Percentiles rank a stretch among this genome's conserved stretches.
Conservation (phyloP, 2,113 vertebrate genomes). For the Glaucidium brasilianum region DNA sequence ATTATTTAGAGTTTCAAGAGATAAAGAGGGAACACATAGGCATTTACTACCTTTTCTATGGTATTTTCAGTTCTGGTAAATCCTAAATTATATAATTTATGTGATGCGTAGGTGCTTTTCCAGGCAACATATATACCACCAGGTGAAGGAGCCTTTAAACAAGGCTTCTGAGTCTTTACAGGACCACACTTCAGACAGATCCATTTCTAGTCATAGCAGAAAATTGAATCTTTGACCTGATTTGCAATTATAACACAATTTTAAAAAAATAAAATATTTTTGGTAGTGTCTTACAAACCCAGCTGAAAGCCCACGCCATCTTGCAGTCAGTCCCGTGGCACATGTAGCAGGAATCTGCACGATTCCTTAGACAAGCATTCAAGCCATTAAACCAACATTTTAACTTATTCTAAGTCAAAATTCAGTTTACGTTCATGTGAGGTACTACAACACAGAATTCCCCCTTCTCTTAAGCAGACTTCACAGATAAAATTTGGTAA, state of each 20-base stretch:
- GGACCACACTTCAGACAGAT: background rate
- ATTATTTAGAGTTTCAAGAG: background rate
- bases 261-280: background rate
- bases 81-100: background rate
- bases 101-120: background rate
- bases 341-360: background rate
- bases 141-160: background rate
- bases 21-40: background rate
- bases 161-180: background rate
- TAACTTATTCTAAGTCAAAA: background rate
- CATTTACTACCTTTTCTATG: background rate
- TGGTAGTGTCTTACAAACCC: background rate
- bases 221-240: background rate
- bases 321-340: background rate
- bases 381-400: background rate
- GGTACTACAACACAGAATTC: background rate
- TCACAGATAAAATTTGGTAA: background rate
- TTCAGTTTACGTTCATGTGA: background rate
- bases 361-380: background rate
- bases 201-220: background rate
- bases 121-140: background rate
- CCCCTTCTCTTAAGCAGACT: background rate
- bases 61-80: background rate
- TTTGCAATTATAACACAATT: background rate
- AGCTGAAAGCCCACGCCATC: background rate